Evolutionary conservation across 2,888 invertebrate genomes (phyloP), one percentile per base, ranked within the genome.

Genomic region (Morpho achilles): DNA sequence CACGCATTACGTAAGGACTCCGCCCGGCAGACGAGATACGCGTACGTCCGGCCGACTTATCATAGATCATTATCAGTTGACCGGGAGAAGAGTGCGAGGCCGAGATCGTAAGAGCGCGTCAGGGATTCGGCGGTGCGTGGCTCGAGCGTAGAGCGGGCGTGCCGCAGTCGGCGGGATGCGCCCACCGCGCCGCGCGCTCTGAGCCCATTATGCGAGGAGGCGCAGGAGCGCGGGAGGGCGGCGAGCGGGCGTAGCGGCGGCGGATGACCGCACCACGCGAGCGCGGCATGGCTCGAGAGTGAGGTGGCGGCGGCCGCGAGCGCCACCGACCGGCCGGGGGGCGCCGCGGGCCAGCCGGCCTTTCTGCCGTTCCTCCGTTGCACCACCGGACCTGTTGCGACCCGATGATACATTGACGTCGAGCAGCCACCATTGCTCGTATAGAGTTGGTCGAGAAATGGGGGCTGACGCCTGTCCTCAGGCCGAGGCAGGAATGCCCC

Each of bases 401-500:
- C 76, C 87, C 85, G 84, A 87, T 88, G 88, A 86, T 83, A 82
- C 75, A 82, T 85, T 85, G 82, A 80, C 74, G 70, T 82, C 92
- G 93, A 93, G 92, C 93, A 93, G 94, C 93, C 96, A 96, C 95
- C 96, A 97, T 97, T 97, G 96, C 97, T 95, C 97, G 96, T 94
- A 96, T 97, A 95, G 97, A 97, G 95, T 96, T 97, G 93, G 95
- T 96, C 93, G 97, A 97, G 94, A 96, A 96, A 96, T 97, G 97
- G 97, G 97, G 97, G 95, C 96, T 97, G 93, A 97, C 97, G 95
- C 97, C 97, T 95, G 96, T 97, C 95, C 96, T 97, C 94, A 95
- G 95, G 93, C 96, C 96, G 95, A 96, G 96, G 94, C 96, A 96
- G 95, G 96, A 96, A 93, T 95, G 95, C 95, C 96, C 96, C 94